Conservation (phyloP, 2,113 vertebrate species). For the Gopherus flavomarginatus region DNA sequence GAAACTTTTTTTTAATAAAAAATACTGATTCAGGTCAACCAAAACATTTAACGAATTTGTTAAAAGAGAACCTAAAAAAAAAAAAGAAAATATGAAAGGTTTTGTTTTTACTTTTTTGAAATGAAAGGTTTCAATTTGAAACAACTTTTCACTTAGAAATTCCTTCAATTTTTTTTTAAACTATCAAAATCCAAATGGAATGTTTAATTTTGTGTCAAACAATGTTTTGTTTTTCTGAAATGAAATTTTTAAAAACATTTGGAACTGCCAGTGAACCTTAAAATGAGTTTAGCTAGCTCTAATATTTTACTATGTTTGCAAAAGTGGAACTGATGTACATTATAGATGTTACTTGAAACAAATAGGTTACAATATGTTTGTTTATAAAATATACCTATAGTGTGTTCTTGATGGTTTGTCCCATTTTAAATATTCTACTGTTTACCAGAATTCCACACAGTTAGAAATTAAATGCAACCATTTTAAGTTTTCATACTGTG, state of each 20-base stretch:
- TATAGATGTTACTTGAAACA: background rate
- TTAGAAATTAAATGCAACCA: background rate
- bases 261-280: background rate
- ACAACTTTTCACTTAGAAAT: background rate
- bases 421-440: background rate
- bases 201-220: background rate
- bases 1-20: background rate
- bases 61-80: background rate
- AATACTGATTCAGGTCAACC: background rate
- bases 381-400: background rate
- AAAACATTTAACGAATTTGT: background rate
- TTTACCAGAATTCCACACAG: background rate
- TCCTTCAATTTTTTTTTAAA: background rate
- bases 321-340: conserved; percentile 39
- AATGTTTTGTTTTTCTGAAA: background rate
- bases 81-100: background rate
- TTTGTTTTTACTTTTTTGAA: too few species aligned
- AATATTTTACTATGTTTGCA: background rate
- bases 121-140: background rate
- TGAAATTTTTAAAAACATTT: background rate
- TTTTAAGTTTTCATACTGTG: background rate
- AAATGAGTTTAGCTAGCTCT: background rate
- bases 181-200: background rate
- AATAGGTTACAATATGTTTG: background rate
- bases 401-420: background rate